Conservation (phyloP, 2,888 invertebrate genomes). For the Hartigia nigra region DNA sequence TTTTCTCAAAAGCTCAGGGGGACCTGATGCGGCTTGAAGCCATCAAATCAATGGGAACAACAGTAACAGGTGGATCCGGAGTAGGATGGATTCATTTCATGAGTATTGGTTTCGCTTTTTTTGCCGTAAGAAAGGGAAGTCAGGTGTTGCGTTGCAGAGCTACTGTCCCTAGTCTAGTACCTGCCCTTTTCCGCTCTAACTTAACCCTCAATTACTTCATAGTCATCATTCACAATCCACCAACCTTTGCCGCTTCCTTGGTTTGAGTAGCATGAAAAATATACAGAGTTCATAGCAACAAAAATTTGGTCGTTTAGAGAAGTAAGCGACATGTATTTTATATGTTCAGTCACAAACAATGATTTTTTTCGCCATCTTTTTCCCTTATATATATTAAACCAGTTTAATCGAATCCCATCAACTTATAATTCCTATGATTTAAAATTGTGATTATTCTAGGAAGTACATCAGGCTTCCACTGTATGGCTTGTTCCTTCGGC, state of each 20-base stretch:
- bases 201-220: background rate
- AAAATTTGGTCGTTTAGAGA: background rate
- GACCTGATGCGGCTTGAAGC: background rate
- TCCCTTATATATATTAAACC: background rate
- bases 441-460: background rate
- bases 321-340: background rate
- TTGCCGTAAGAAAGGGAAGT: background rate
- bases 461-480: background rate
- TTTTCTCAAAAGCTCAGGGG: background rate
- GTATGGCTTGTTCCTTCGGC: background rate
- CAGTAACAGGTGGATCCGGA: background rate
- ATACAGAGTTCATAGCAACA: background rate
- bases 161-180: constrained; percentile 1
- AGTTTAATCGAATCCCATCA: background rate
- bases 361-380: background rate
- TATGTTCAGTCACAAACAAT: background rate
- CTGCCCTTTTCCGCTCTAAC: background rate
- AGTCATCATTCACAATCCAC: background rate
- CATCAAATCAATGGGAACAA: background rate
- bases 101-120: constrained; percentile 6
- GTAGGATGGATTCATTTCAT: background rate
- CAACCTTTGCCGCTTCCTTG: background rate
- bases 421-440: background rate
- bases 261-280: background rate
- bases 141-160: background rate